phyloP scores from a whole-genome alignment of 1,140 invertebrate species.

The Drepana arcuata region DNA sequence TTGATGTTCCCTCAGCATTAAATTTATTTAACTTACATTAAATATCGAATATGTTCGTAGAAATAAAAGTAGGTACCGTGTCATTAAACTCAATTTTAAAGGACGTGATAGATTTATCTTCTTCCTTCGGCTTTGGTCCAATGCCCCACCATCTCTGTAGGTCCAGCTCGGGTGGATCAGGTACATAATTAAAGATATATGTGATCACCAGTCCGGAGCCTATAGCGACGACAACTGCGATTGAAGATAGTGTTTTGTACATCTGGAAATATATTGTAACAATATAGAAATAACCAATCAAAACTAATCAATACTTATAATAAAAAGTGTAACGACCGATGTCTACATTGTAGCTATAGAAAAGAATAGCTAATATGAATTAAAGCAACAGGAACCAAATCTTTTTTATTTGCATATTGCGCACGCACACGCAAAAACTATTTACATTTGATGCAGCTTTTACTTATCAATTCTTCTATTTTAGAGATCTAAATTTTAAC shows the following conservation, averaged over 20 bases:
- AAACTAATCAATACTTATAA: too few species aligned
- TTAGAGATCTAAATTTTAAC: too few species aligned
- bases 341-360: too few species aligned
- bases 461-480: too few species aligned
- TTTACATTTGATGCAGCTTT: too few species aligned
- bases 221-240: conserved; percentile 19
- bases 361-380: too few species aligned
- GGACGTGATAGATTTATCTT: conserved; percentile 56
- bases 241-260: conserved; percentile 18
- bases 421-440: too few species aligned
- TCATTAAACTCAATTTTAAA: conserved; percentile 70
- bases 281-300: too few species aligned
- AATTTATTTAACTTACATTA: background rate
- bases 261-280: conserved; percentile 41
- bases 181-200: conserved; percentile 18
- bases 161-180: conserved; percentile 44
- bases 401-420: too few species aligned
- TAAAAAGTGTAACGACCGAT: too few species aligned
- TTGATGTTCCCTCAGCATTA: background rate
- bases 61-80: conserved; percentile 37
- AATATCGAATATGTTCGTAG: background rate
- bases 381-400: too few species aligned
- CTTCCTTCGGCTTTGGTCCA: conserved; percentile 21
- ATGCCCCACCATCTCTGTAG: conserved; percentile 70
- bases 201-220: conserved; percentile 16